phyloP scores from a whole-genome alignment of 2,113 vertebrate genomes.

The Chloebia gouldiae region DNA sequence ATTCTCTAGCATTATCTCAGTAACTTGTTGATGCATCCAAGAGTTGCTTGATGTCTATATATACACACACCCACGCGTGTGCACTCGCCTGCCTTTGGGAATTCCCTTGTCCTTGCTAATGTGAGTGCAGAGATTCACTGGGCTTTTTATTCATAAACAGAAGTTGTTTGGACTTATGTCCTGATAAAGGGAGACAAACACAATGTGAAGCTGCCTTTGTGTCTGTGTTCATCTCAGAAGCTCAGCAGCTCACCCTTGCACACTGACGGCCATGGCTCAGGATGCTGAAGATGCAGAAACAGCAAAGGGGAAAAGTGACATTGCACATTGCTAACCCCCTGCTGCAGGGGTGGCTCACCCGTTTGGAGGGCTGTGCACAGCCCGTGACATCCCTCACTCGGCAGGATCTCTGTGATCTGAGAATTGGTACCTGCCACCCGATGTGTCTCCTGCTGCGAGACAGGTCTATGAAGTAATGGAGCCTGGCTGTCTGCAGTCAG shows the following conservation, averaged over 20 bases:
- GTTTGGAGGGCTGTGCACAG: conserved; percentile 70
- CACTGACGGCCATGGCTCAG: conserved; percentile 58
- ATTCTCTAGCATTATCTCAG: background rate
- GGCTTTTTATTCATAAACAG: conserved; percentile 52
- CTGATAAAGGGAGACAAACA: conserved; percentile 71
- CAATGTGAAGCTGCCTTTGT: conserved; percentile 67
- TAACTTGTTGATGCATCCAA: background rate
- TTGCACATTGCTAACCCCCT: conserved; percentile 66
- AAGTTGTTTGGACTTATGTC: conserved; percentile 73
- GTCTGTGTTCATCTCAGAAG: conserved; percentile 75
- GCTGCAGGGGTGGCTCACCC: conserved; percentile 65
- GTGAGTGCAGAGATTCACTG: background rate
- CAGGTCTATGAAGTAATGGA: conserved; percentile 77
- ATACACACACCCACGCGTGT: background rate
- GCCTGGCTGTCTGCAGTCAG: conserved; percentile 14
- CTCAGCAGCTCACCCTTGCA: conserved; percentile 79
- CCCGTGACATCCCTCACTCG: conserved; percentile 68
- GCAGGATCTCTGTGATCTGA: conserved; percentile 77
- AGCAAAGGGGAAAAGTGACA: conserved; percentile 34
- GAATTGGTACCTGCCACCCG: conserved; percentile 80
- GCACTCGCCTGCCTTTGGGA: background rate
- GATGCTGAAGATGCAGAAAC: conserved; percentile 74
- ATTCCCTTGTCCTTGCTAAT: background rate
- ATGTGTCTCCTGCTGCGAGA: conserved; percentile 68
- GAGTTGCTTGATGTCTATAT: background rate